These are phyloP conservation scores for Spodoptera exigua DNA, from an alignment of 2,888 invertebrate species.

Conservation along the genomic window DNA sequence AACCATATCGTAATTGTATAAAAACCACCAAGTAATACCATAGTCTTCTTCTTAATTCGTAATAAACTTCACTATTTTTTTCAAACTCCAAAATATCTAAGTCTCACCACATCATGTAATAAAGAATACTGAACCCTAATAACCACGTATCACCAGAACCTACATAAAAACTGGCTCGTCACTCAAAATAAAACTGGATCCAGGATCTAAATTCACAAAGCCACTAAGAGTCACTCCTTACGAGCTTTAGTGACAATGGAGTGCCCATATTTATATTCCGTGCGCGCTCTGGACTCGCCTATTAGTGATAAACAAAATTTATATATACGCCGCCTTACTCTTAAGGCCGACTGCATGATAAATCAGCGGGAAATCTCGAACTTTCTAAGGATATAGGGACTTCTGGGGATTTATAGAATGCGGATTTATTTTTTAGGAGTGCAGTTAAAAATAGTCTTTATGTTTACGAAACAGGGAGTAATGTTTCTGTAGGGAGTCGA, in stretches of 20 bases:
- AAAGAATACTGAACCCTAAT: no score
- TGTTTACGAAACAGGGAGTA: no score
- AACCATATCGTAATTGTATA: no score
- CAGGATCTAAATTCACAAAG: constrained; percentile 29
- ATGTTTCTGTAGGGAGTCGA: no score
- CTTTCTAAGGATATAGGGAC: constrained; percentile 19
- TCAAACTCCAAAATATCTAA: no score
- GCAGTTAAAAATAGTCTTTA: no score
- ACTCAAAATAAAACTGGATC: constrained; percentile 18
- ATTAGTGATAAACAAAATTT: constrained; percentile 62
- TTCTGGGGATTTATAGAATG: constrained; percentile 20
- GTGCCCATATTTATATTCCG: constrained; percentile 50
- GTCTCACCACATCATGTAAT: no score
- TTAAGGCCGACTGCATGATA: constrained; percentile 39
- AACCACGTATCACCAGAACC: no score
- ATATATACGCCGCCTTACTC: constrained; percentile 51
- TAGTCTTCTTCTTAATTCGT: no score
- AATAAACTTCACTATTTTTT: no score
- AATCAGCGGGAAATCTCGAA: constrained; percentile 30
- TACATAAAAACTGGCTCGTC: constrained; percentile 13
- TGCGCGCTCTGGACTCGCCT: constrained; percentile 39
- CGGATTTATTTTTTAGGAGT: no score
- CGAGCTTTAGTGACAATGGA: constrained; percentile 35
- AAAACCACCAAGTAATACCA: no score
- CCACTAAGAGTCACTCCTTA: constrained; percentile 32